A percentile compares a stretch with the other conserved stretches of the same genome.
These are phyloP conservation scores for Cinclus mexicanus DNA, from an alignment of 2,113 vertebrate genomes.

Conservation along the genomic window DNA sequence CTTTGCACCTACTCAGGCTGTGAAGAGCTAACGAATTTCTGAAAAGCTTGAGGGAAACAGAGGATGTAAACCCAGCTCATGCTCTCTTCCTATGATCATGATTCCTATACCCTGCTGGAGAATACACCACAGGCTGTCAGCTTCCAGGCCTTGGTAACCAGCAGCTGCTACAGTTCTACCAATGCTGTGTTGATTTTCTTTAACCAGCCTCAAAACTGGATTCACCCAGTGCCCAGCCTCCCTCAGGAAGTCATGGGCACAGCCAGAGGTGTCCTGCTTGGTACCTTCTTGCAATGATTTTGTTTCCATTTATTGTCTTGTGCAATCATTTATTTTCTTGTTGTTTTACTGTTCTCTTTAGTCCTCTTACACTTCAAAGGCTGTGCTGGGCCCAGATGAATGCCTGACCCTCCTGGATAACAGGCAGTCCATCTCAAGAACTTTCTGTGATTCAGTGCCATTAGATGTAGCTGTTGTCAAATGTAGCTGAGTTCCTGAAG, in stretches of 20 bases:
- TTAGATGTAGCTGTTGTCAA: not conserved
- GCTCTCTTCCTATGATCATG: not conserved
- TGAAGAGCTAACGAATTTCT: not conserved
- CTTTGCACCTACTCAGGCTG: not conserved
- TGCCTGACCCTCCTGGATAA: not conserved
- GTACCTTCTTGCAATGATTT: not conserved
- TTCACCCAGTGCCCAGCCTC: not conserved
- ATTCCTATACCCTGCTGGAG: not conserved
- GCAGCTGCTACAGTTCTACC: not conserved
- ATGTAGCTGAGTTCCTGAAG: not conserved
- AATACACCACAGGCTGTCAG: not conserved
- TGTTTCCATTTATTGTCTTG: not conserved
- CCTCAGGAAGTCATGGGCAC: rapidly evolving
- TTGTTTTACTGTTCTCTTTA: not conserved
- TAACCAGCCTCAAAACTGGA: not conserved
- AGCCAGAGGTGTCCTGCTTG: not conserved
- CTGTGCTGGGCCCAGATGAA: not conserved
- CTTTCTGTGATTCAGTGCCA: not conserved
- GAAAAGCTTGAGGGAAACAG: not conserved
- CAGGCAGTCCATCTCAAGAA: not conserved
- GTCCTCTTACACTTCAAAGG: not conserved
- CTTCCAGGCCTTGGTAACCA: not conserved
- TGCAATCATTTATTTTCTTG: not conserved
- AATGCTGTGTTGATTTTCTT: not conserved
- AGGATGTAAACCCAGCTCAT: not conserved